Evolutionary conservation across 2,888 invertebrate genomes (phyloP).

Genomic region (Sussaba pulchella): DNA sequence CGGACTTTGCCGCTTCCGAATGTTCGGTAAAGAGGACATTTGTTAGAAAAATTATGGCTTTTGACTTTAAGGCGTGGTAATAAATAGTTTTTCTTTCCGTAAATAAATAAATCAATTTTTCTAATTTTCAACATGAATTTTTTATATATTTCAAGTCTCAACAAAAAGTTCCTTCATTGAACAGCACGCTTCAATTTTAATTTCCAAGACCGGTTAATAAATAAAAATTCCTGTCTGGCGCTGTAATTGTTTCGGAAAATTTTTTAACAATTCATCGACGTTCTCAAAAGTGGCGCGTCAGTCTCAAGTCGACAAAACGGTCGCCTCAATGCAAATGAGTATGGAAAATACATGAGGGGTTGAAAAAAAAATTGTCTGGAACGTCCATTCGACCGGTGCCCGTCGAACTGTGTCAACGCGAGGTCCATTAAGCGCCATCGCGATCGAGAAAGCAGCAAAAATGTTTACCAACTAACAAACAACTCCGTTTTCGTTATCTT

Average conservation of each 20-base stretch:
- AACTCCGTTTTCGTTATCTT: conserved; percentile 74
- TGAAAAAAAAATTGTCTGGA: conserved; percentile 2
- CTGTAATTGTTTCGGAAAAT: not conserved
- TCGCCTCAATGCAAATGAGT: conserved; percentile 18
- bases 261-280: no score
- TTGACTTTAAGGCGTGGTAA: no score
- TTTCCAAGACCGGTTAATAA: no score
- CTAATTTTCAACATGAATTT: no score
- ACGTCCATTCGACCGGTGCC: not conserved
- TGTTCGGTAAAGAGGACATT: not conserved
- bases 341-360: conserved; percentile 10
- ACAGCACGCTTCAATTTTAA: no score
- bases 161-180: no score
- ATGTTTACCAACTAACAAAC: conserved; percentile 67
- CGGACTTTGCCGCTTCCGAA: not conserved
- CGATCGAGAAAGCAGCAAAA: conserved; percentile 58
- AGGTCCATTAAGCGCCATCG: conserved; percentile 39
- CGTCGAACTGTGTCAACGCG: not conserved
- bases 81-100: no score
- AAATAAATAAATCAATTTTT: no score
- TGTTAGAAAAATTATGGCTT: no score
- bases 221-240: no score
- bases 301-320: conserved; percentile 11
- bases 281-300: not conserved
- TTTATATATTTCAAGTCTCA: not conserved